These are phyloP conservation scores for Leptoclinus maculatus DNA, from an alignment of 2,797 vertebrate species.

Conservation along the genomic window DNA sequence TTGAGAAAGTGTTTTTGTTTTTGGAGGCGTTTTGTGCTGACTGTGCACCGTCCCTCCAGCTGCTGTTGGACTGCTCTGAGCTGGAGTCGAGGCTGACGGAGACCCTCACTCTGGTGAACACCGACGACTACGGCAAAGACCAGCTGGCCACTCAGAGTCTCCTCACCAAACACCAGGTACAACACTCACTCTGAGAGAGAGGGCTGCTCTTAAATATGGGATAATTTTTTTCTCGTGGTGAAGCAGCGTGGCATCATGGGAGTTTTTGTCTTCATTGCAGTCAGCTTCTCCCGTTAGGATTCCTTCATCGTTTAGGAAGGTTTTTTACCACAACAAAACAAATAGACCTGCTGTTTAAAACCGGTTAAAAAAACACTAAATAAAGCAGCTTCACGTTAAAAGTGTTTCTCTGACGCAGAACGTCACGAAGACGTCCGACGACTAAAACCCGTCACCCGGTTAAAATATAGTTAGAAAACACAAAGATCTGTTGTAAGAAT, in stretches of 20 bases:
- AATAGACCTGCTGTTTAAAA: neutral
- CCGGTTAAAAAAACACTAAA: too few relatives aligned
- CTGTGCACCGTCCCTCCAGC: conserved; percentile 68
- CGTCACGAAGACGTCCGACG: too few relatives aligned
- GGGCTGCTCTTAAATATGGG: neutral
- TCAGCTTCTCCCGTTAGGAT: neutral
- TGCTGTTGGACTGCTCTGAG: conserved; percentile 87
- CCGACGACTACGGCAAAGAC: conserved; percentile 87
- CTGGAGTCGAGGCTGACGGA: conserved; percentile 87
- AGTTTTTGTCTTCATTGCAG: neutral
- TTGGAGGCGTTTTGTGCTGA: neutral
- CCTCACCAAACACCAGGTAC: conserved; percentile 89
- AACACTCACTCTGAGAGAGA: neutral
- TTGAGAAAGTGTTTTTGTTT: neutral
- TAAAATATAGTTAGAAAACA: neutral
- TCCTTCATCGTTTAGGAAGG: too few relatives aligned
- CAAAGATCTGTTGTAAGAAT: neutral
- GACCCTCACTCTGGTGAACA: conserved; percentile 79
- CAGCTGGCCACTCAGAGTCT: conserved; percentile 84
- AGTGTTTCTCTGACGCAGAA: too few relatives aligned
- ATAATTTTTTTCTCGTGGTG: too few relatives aligned
- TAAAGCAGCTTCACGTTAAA: too few relatives aligned
- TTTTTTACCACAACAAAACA: too few relatives aligned
- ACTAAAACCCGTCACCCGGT: neutral
- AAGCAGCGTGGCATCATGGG: neutral